Evolutionary conservation across 2,113 vertebrate species (phyloP).

Genomic region (Emydocephalus ijimae): DNA sequence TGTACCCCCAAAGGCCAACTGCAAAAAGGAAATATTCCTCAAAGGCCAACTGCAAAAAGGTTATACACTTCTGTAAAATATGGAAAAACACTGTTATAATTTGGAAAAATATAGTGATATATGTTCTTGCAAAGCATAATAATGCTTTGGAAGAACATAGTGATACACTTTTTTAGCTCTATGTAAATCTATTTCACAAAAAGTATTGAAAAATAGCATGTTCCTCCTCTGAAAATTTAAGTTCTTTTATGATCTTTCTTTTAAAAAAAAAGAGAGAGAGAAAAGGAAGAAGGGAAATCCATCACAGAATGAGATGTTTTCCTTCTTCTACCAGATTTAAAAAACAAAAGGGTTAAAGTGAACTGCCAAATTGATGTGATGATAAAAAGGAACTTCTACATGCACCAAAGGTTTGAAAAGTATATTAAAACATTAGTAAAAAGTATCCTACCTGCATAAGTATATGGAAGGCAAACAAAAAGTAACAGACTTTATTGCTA

Average conservation of each 20-base stretch:
- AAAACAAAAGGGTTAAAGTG: conserved; percentile 62
- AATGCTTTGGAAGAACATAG: conserved; percentile 71
- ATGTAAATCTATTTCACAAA: conserved; percentile 33
- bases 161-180: conserved; percentile 64
- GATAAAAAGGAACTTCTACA: conserved; percentile 62
- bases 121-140: conserved; percentile 67
- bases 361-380: conserved; percentile 52
- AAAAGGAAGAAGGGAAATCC: conserved; percentile 63
- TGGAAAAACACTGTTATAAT: neutral
- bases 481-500: conserved; percentile 84
- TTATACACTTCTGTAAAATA: neutral
- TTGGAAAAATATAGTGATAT: conserved; percentile 72
- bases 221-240: conserved; percentile 50
- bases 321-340: conserved; percentile 52
- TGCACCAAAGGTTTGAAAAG: conserved; percentile 68
- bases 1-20: neutral
- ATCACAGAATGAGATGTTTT: conserved; percentile 56
- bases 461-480: conserved; percentile 95
- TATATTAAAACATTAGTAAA: conserved; percentile 76
- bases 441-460: conserved; percentile 87
- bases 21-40: neutral
- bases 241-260: conserved; percentile 45
- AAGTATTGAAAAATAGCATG: conserved; percentile 59
- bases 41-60: neutral
- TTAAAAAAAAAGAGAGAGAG: conserved; percentile 38